phyloP scores from a whole-genome alignment of 92 coral and sea anemone genomes.

The Zoanthus sociatus region DNA sequence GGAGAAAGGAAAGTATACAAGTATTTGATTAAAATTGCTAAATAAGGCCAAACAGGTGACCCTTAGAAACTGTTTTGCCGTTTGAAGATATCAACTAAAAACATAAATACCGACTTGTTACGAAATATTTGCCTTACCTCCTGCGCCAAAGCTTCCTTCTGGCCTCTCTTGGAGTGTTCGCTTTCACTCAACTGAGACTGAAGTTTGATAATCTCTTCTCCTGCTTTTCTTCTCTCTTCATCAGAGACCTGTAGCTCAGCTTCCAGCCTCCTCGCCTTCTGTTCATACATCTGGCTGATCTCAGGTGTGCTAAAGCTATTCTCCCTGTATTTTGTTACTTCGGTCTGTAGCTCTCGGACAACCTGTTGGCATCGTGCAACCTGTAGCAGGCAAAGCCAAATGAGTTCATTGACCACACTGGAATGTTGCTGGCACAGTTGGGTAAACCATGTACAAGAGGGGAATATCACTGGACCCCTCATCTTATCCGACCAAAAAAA shows the following conservation, averaged over 20 bases:
- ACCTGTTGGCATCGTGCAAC: conserved; percentile 88
- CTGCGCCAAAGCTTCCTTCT: conserved; percentile 75
- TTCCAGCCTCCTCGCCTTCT: conserved; percentile 77
- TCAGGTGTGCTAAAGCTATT: conserved; percentile 56
- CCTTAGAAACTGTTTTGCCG: neutral
- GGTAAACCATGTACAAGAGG: too few relatives aligned
- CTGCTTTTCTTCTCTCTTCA: conserved; percentile 73
- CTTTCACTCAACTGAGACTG: conserved; percentile 82
- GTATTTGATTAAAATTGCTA: too few relatives aligned
- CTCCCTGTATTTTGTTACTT: conserved; percentile 68
- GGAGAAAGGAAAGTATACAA: too few relatives aligned
- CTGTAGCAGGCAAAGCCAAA: conserved; percentile 36
- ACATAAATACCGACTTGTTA: neutral
- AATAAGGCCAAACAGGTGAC: too few relatives aligned
- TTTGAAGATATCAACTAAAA: neutral
- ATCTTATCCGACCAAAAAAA: too few relatives aligned
- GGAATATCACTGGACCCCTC: too few relatives aligned
- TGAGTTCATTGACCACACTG: too few relatives aligned
- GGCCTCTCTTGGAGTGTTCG: conserved; percentile 67
- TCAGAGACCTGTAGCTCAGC: conserved; percentile 85
- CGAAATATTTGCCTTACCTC: conserved; percentile 59
- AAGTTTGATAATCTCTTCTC: conserved; percentile 73
- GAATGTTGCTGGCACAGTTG: too few relatives aligned
- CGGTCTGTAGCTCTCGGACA: conserved; percentile 79
- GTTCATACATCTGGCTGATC: conserved; percentile 82